Base-by-base conservation (phyloP, 1,140 invertebrate species). In the Neotoxoptera formosana region DNA sequence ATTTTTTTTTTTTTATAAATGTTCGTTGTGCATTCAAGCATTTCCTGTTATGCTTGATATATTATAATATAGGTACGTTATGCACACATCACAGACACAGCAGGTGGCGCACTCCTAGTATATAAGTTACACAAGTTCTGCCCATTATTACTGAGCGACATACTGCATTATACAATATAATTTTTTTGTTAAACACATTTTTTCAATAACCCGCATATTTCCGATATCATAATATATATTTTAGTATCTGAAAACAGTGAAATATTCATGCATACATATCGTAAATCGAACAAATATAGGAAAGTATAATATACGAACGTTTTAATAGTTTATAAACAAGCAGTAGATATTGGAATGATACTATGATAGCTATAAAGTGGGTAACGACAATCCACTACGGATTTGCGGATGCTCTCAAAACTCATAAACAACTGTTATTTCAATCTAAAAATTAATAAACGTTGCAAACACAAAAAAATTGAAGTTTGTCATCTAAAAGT, bases 1-100 rank as follows among this genome's bases (percentile, higher is more conserved):
- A 51, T 88, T 36, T 88, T n/a, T 51, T 88, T n/a, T 51, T 88
- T 88, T 88, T 88, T n/a, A 88, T 51, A 36, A 88, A 88, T 51
- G n/a, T 20, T n/a, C n/a, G 86, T 88, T 51, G 48, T 53, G n/a
- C 20, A n/a, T 51, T 88, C 47, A 30, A 88, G 86, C 34, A 88
- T 34, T 88, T 88, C 86, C 20, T 88, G 86, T 88, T n/a, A 20
- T 51, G 47, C 47, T 48, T 45, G 23, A 45, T 41, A 86, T 41
- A 45, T 67, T 9, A 41, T 21, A 83, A 41, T 23, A 84, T 4
- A 41, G 41, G 41, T 41, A 30, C 23, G 3, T 4, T n/a, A n/a
- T 45, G 23, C n/a, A 53, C n/a, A 89, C 23, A 36, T 36, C 51
- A 89, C 7, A 41, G 9, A 25, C 88, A 36, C 88, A 41, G 34